A percentile compares a stretch with the other conserved stretches of the same genome.
Conservation (phyloP, 2,113 vertebrate species). For the Pleuronectes platessa region DNA sequence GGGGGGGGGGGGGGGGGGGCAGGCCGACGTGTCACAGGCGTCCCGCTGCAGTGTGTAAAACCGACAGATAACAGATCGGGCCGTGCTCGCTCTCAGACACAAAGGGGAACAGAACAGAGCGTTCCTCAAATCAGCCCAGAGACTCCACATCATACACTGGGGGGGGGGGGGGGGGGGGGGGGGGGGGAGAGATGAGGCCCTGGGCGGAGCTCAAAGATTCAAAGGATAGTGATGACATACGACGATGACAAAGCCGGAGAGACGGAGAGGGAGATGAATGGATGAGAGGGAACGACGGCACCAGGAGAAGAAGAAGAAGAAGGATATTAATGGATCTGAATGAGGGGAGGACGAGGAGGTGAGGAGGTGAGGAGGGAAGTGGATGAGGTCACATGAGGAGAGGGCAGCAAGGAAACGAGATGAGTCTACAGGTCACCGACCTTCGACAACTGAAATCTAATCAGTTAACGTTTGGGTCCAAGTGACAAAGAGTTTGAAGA, state of each 20-base stretch:
- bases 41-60: neutral
- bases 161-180: neutral
- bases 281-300: no score
- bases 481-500: no score
- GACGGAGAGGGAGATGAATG: neutral
- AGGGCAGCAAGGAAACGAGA: neutral
- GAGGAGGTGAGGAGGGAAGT: neutral
- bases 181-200: no score
- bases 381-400: neutral
- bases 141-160: neutral
- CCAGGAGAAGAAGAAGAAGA: neutral
- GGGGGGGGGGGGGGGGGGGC: no score
- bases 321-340: neutral
- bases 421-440: neutral
- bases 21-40: no score
- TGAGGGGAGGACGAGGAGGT: neutral
- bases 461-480: no score
- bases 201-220: neutral
- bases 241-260: neutral
- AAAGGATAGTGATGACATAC: no score
- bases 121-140: constrained; percentile 15
- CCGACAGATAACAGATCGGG: constrained; percentile 24
- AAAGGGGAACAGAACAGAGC: constrained; percentile 25
- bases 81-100: constrained; percentile 21
- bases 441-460: no score